Base-by-base conservation (phyloP, 30 jellyfish, hydroid and myxozoan species). In the Haliclystus octoradiatus region DNA sequence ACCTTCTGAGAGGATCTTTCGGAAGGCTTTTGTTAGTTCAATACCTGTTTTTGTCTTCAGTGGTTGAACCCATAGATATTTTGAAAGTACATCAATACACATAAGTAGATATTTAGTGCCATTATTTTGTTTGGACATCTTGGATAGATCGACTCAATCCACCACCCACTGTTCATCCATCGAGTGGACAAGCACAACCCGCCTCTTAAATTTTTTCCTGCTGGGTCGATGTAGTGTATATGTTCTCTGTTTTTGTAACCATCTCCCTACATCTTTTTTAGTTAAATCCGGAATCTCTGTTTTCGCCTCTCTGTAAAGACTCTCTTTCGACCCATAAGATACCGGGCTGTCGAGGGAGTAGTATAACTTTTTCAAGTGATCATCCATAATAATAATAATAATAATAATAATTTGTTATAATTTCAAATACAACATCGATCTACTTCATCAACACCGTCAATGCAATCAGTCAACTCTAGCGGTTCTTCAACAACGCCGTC, bases 21-120 rank as follows among this genome's bases (percentile, higher is more conserved):
- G 31, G 26, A 66, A 66, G 3, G 76, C 76, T n/a, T 34, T 15
- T 29, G 31, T n/a, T 31, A 23, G 33, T 32, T 35, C 51, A 72
- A 15, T 62, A 32, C 28, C 69, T 50, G 26, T 73, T 63, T 69
- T 69, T 9, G 66, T 14, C n/a, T 68, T 78, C 51, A 78, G 32
- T 13, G 85, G 79, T 28, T 29, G 27, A 0, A 68, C 84, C 92
- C 92, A 78, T 1, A 80, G 75, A 69, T 52, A 78, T 28, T 68
- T 68, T 46, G 72, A 71, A 78, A 78, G 69, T 1, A 75, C 62
- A 50, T 78, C 92, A 26, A 78, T 78, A 32, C 70, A 49, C 13
- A 50, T 28, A 33, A 78, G 26, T 31, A 68, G 34, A 35, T 34
- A 78, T 60, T 77, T 68, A 24, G 33, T 22, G 9, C 82, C 34